Evolutionary conservation across 1,140 invertebrate genomes (phyloP).

Genomic region (Trigoniulus corallinus): DNA sequence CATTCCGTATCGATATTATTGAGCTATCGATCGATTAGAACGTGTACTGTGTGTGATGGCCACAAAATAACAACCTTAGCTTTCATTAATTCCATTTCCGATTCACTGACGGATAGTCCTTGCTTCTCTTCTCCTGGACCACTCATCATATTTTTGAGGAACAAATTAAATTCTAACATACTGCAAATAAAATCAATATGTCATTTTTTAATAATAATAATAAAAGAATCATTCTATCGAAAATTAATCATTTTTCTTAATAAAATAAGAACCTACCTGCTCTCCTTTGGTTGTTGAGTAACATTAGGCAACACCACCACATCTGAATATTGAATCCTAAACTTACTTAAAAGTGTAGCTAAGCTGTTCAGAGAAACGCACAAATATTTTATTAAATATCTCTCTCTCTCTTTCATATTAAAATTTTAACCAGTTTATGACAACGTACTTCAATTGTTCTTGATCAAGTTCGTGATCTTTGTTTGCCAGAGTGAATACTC

Average conservation of each 20-base stretch:
- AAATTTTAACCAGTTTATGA: not conserved
- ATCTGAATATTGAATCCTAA: conserved; percentile 42
- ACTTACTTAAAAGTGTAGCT: conserved; percentile 39
- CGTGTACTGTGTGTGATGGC: too few species aligned
- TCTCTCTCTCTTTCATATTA: not conserved
- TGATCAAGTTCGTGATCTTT: conserved; percentile 40
- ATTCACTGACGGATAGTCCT: not conserved
- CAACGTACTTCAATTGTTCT: conserved; percentile 32
- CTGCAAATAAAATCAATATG: not conserved
- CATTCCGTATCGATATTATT: too few species aligned
- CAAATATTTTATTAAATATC: not conserved
- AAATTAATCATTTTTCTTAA: not conserved
- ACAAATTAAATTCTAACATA: not conserved
- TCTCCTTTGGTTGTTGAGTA: conserved; percentile 28
- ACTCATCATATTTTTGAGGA: not conserved
- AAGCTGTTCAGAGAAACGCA: conserved; percentile 25
- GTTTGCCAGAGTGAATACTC: conserved; percentile 79
- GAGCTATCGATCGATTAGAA: too few species aligned
- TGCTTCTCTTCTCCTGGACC: not conserved
- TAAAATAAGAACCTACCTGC: conserved; percentile 19
- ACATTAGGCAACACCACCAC: conserved; percentile 35
- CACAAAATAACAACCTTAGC: not conserved
- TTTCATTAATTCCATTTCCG: not conserved
- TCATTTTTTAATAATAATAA: not conserved
- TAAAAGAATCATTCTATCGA: not conserved